Percentiles rank a stretch among this genome's conserved stretches.
Evolutionary conservation across 2,888 invertebrate genomes (phyloP).

Genomic region (Diadegma fenestrale): DNA sequence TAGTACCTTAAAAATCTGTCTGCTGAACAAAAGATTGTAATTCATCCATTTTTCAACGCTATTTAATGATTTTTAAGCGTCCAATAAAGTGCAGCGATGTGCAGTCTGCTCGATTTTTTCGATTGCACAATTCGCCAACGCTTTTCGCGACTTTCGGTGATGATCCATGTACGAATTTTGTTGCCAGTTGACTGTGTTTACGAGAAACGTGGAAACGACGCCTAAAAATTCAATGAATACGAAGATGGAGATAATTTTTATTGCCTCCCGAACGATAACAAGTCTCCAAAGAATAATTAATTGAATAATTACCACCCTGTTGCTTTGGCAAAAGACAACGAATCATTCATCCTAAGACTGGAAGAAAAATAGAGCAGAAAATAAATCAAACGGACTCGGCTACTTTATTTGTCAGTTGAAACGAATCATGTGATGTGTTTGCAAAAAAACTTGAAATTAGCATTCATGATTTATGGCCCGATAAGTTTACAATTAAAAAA

Average conservation of each 20-base stretch:
- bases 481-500: neutral
- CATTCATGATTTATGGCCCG: slow-evolving; percentile 12
- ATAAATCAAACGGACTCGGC: neutral
- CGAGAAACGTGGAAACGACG: neutral
- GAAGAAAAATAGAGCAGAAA: neutral
- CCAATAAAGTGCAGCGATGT: slow-evolving; percentile 7
- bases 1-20: neutral
- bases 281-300: neutral
- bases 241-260: neutral
- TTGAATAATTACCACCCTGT: slow-evolving; percentile 6
- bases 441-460: neutral
- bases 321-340: neutral
- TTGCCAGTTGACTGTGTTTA: neutral
- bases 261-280: neutral
- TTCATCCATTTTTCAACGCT: neutral
- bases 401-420: slow-evolving; percentile 6
- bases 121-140: slow-evolving; percentile 46
- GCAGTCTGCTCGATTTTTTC: slow-evolving; percentile 35
- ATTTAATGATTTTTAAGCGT: neutral
- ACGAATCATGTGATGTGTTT: slow-evolving; percentile 9
- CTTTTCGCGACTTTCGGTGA: neutral
- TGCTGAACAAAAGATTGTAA: slow-evolving; percentile 30
- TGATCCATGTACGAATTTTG: neutral
- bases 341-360: neutral
- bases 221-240: neutral